Percentiles rank a stretch among this genome's conserved stretches.
These are phyloP conservation scores for Sula dactylatra DNA, from an alignment of 2,113 vertebrate species.

Conservation along the genomic window DNA sequence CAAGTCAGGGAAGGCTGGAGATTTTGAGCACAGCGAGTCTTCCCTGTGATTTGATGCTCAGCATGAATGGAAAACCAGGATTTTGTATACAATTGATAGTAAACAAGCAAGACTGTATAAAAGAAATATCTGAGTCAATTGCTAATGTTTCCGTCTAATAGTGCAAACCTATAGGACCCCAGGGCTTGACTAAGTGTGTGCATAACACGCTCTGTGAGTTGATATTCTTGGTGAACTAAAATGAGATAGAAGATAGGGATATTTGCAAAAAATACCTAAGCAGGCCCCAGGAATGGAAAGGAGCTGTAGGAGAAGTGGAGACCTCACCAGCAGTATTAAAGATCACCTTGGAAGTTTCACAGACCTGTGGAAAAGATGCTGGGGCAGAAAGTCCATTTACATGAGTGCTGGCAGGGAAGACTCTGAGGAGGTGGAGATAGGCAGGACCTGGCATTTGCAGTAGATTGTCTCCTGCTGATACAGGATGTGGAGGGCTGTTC, in stretches of 20 bases:
- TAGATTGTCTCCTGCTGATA: not conserved
- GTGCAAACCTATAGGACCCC: not conserved
- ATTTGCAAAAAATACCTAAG: not conserved
- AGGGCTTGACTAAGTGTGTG: not conserved
- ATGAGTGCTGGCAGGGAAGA: not conserved
- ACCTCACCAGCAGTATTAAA: not conserved
- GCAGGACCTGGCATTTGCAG: not conserved
- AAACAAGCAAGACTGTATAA: not conserved
- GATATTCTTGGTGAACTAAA: not conserved
- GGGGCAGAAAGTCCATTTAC: not conserved
- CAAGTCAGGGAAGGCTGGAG: not conserved
- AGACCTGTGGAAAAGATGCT: not conserved
- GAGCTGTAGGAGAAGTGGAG: not conserved
- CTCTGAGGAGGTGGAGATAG: not conserved
- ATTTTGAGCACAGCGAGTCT: not conserved
- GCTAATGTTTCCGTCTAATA: not conserved
- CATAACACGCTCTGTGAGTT: not conserved
- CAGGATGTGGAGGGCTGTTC: not conserved
- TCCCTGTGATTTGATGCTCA: not conserved
- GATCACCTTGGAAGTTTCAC: not conserved
- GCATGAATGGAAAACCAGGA: not conserved
- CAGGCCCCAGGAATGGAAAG: not conserved
- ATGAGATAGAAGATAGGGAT: not conserved
- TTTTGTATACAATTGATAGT: not conserved
- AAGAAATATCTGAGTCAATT: not conserved